A percentile compares a stretch with the other conserved stretches of the same genome.
These are phyloP conservation scores for Gobiocypris rarus DNA, from an alignment of 2,113 vertebrate species.

Conservation along the genomic window DNA sequence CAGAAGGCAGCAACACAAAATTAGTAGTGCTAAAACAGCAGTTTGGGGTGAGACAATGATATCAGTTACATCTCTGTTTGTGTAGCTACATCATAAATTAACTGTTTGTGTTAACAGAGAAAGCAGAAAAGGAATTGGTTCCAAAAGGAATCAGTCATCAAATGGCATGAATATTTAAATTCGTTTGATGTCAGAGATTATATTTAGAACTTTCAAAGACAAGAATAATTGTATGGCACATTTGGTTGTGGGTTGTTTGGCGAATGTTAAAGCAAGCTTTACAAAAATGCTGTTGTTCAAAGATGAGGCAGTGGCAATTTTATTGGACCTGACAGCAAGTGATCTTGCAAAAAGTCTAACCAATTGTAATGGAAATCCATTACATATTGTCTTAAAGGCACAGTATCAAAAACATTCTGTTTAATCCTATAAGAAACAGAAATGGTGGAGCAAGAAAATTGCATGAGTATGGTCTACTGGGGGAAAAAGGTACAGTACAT, in stretches of 20 bases:
- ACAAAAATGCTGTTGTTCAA: background rate
- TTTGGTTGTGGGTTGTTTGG: background rate
- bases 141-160: background rate
- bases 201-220: background rate
- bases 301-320: background rate
- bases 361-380: background rate
- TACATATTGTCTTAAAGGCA: background rate
- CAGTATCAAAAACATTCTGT: background rate
- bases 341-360: background rate
- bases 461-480: background rate
- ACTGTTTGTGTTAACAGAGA: no score
- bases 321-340: background rate
- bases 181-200: background rate
- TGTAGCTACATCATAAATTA: no score
- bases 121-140: background rate
- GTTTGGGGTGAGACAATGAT: background rate
- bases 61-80: no score
- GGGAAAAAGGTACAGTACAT: background rate
- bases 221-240: background rate
- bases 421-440: background rate
- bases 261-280: background rate
- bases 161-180: background rate
- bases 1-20: slow-evolving; percentile 11
- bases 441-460: background rate
- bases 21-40: background rate